Percentiles rank a stretch among this genome's conserved stretches.
Evolutionary conservation across 2,888 invertebrate genomes (phyloP).

Genomic region (Endotricha flammealis): DNA sequence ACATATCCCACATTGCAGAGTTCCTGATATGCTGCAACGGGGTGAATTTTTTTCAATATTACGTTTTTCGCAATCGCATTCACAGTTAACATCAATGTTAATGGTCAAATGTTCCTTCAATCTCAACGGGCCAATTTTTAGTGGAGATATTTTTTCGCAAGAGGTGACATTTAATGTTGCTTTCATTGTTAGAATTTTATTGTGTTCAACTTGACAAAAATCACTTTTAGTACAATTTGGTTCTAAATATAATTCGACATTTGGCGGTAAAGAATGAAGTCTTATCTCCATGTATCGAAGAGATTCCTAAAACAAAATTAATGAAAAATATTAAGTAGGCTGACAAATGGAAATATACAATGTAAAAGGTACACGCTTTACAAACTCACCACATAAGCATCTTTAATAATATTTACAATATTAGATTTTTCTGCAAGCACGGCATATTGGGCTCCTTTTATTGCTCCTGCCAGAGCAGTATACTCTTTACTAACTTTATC

Average conservation of each 20-base stretch:
- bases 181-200: conserved; percentile 28
- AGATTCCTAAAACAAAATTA: conserved; percentile 31
- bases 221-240: conserved; percentile 34
- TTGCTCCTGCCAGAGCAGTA: conserved; percentile 71
- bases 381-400: conserved; percentile 81
- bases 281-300: conserved; percentile 26
- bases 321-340: not conserved
- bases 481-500: conserved; percentile 57
- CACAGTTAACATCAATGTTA: conserved; percentile 83
- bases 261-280: conserved; percentile 22
- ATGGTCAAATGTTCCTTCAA: conserved; percentile 82
- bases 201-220: conserved; percentile 32
- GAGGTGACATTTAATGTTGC: conserved; percentile 33
- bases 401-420: conserved; percentile 82
- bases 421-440: conserved; percentile 53
- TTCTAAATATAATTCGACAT: conserved; percentile 31
- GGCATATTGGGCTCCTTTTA: conserved; percentile 83
- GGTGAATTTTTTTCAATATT: conserved; percentile 44
- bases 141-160: conserved; percentile 27
- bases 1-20: conserved; percentile 81
- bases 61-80: conserved; percentile 83
- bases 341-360: not conserved
- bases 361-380: not conserved
- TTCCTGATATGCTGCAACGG: conserved; percentile 63
- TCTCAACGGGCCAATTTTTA: conserved; percentile 73